Conservation (phyloP, 2,113 vertebrate species). For the Laticauda colubrina region DNA sequence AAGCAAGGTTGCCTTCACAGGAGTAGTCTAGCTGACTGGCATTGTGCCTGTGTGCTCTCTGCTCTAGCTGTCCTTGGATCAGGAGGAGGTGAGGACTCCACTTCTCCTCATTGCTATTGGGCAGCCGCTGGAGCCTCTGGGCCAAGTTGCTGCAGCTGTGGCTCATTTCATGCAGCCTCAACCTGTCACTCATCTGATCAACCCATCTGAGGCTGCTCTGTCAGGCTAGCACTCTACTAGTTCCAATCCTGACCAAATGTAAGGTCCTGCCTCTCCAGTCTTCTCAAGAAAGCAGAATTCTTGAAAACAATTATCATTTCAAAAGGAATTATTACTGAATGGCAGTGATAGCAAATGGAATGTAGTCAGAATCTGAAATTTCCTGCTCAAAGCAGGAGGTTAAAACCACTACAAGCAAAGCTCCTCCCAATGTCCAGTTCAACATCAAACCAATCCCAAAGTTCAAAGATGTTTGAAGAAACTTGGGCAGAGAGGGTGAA, state of each 20-base stretch:
- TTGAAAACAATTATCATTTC: no score
- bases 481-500: no score
- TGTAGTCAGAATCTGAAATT: no score
- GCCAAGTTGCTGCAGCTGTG: background rate
- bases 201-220: background rate
- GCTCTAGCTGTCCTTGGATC: background rate
- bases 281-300: no score
- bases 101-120: background rate
- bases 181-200: background rate
- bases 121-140: background rate
- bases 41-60: background rate
- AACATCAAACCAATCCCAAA: no score
- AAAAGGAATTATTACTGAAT: no score
- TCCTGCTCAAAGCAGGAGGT: no score
- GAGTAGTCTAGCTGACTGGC: background rate
- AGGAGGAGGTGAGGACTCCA: background rate
- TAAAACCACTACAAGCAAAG: no score
- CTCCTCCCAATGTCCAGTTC: no score
- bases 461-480: no score
- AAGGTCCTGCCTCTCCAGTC: no score
- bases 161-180: background rate
- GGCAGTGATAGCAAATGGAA: no score
- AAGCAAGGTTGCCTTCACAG: background rate
- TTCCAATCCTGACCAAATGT: background rate
- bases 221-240: background rate